Evolutionary conservation across 2,113 vertebrate species (phyloP), one percentile per base, ranked within the genome.

Genomic region (Eclectus roratus): DNA sequence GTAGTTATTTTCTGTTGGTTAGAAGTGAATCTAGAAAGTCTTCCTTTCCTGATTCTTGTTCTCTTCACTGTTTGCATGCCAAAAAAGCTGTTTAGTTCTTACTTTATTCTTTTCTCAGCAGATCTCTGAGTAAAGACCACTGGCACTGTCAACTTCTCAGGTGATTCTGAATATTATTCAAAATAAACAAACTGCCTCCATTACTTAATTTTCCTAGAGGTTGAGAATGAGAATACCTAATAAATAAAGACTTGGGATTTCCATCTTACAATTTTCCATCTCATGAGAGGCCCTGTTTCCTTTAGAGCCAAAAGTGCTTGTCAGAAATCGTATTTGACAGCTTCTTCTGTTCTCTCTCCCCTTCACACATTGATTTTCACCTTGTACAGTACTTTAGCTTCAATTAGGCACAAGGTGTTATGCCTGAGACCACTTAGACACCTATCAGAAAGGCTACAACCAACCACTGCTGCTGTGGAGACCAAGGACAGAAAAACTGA

Each of bases 331-430:
- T 69, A 95, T 93, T 88, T 96, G 92, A 96, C 94, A 93, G 61
- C 85, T 94, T 88, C 85, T 93, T 16, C 91, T 88, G 60, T 76
- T 68, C 88, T 88, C 28, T 92, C 41, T 93, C 63, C 68, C 23
- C 78, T 97, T 93, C 78, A 85, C 93, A 97, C 92, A 61, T 95
- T 95, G 93, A 93, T 96, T 96, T 96, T 96, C 94, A 95, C 95
- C 95, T 97, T 94, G 92, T 96, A 91, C 77, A 43, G 47, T 91
- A 93, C 94, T 95, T 96, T 63, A 96, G 44, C 85, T 96, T 96
- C 92, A 95, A 90, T 96, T 96, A 96, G 83, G 69, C 70, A 85
- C 83, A 84, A 94, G 92, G 93, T 92, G 93, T 93, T 85, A 84
- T 94, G 93, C 82, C 93, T 81, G 77, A 93, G 90, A 94, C 82